Evolutionary conservation across 2,888 invertebrate species (phyloP).

Genomic region (Noctua pronuba): DNA sequence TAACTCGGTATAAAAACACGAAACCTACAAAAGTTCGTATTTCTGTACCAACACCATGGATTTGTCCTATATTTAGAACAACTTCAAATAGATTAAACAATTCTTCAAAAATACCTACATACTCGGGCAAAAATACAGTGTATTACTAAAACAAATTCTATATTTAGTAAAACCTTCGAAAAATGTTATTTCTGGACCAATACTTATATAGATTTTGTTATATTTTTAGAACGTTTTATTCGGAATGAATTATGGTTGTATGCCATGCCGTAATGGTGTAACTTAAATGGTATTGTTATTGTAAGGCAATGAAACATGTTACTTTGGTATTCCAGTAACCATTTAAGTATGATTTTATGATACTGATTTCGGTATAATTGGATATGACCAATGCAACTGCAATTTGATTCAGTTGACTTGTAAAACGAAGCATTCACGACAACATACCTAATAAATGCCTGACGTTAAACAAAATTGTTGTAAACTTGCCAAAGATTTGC

Average conservation of each 20-base stretch:
- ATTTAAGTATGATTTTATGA: conserved; percentile 7
- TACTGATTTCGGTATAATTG: not conserved
- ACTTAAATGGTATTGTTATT: not conserved
- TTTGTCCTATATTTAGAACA: not conserved
- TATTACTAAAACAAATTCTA: conserved; percentile 9
- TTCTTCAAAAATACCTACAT: not conserved
- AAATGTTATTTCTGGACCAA: conserved; percentile 32
- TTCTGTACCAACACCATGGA: not conserved
- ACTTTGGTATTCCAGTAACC: conserved; percentile 13
- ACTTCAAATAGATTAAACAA: conserved; percentile 1
- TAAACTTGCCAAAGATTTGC: conserved; percentile 34
- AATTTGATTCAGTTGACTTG: conserved; percentile 10
- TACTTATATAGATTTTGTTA: conserved; percentile 5
- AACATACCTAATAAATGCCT: not conserved
- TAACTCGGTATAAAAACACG: not conserved
- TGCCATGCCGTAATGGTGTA: not conserved
- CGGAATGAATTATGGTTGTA: not conserved
- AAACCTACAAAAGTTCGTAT: not conserved
- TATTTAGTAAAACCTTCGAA: conserved; percentile 20
- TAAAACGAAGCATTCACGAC: conserved; percentile 16
- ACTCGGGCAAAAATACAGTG: conserved; percentile 7
- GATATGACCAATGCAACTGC: conserved; percentile 18
- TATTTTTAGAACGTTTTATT: conserved; percentile 6
- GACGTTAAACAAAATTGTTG: conserved; percentile 33
- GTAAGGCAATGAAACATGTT: not conserved